phyloP scores from a whole-genome alignment of 2,888 invertebrate genomes.

The Drosophila melanosoma region DNA sequence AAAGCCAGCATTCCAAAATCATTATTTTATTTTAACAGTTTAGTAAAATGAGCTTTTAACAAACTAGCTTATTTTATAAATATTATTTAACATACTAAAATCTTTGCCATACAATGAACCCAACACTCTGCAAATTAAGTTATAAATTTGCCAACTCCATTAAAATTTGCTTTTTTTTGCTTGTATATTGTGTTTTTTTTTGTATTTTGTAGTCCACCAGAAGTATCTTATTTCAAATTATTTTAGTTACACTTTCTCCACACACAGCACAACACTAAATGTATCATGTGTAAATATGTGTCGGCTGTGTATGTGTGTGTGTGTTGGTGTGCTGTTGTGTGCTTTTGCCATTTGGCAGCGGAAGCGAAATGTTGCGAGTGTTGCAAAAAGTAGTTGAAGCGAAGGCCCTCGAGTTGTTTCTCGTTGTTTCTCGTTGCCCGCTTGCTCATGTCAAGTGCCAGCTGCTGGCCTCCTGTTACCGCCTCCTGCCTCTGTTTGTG shows the following conservation, averaged over 20 bases:
- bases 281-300: slow-evolving; percentile 25
- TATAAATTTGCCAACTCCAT: slow-evolving; percentile 53
- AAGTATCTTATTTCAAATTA: slow-evolving; percentile 65
- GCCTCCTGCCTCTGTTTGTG: slow-evolving; percentile 14
- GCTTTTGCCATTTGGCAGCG: slow-evolving; percentile 71
- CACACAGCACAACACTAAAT: slow-evolving; percentile 27
- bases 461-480: slow-evolving; percentile 59
- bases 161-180: slow-evolving; percentile 18
- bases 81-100: background rate
- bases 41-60: no score
- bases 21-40: no score
- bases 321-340: slow-evolving; percentile 38
- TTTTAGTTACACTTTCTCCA: slow-evolving; percentile 62
- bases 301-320: slow-evolving; percentile 28
- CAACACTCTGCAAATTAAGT: slow-evolving; percentile 45
- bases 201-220: slow-evolving; percentile 9
- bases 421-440: slow-evolving; percentile 71
- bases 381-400: slow-evolving; percentile 64
- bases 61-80: background rate
- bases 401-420: slow-evolving; percentile 77
- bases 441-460: slow-evolving; percentile 81
- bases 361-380: slow-evolving; percentile 61
- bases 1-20: no score
- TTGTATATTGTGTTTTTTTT: slow-evolving; percentile 18
- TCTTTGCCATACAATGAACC: background rate